Conservation (phyloP, 2,797 vertebrate species). For the Propithecus perrieri region DNA sequence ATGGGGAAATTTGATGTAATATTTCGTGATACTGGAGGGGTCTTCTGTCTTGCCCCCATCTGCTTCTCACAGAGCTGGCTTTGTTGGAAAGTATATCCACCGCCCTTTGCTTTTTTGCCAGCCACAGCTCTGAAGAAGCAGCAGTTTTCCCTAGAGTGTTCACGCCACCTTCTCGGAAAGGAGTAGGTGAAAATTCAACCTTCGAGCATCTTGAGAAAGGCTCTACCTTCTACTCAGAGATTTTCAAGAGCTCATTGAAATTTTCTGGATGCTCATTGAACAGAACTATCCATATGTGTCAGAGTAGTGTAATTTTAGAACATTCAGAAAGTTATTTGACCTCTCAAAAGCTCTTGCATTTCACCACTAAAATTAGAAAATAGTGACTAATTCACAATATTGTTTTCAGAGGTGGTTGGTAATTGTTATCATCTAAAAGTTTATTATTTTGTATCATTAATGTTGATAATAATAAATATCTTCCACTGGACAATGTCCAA, state of each 20-base stretch:
- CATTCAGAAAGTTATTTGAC: not conserved
- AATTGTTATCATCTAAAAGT: not conserved
- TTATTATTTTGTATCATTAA: not conserved
- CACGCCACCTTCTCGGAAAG: not conserved
- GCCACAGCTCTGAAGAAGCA: not conserved
- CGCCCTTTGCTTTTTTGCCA: not conserved
- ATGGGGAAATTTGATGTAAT: not conserved
- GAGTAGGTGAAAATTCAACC: not conserved
- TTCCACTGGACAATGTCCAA: not conserved
- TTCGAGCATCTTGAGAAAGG: not conserved
- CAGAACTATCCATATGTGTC: not conserved
- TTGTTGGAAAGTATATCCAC: not conserved
- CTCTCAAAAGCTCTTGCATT: not conserved
- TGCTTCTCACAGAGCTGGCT: not conserved
- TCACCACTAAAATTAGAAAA: not conserved
- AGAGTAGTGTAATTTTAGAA: not conserved
- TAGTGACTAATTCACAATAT: not conserved
- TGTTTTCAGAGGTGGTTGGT: not conserved
- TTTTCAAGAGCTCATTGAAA: not conserved
- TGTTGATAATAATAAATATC: not conserved
- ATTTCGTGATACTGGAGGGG: not conserved
- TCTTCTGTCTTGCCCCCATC: not conserved
- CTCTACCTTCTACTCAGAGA: not conserved
- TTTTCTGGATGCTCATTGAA: not conserved
- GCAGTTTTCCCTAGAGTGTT: not conserved